These are phyloP conservation scores for Pseudochaenichthys georgianus DNA, from an alignment of 2,797 vertebrate species.

Conservation along the genomic window DNA sequence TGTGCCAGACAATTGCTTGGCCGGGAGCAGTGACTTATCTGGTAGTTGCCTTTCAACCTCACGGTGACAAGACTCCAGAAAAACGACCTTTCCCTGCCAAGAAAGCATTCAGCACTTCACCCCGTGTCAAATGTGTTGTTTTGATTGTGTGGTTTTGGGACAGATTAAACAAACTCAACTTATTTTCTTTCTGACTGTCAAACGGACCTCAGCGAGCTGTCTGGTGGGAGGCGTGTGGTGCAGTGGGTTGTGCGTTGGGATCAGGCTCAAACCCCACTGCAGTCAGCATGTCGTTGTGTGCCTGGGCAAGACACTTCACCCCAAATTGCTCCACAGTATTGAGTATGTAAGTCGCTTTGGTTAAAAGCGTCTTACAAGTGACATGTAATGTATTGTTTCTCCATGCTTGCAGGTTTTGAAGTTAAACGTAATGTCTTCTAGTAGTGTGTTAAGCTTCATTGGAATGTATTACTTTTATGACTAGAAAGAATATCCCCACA, in stretches of 20 bases:
- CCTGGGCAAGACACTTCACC: too few relatives aligned
- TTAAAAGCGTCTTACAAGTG: too few relatives aligned
- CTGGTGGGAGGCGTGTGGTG: too few relatives aligned
- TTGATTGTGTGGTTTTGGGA: background rate
- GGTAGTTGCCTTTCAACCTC: conserved; percentile 26
- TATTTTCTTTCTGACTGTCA: background rate
- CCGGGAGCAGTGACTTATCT: conserved; percentile 23
- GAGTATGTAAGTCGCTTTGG: too few relatives aligned
- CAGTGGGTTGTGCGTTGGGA: too few relatives aligned
- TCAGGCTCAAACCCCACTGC: too few relatives aligned
- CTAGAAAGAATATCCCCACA: too few relatives aligned
- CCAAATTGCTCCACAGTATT: too few relatives aligned
- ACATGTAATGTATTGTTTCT: background rate
- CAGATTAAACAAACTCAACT: background rate
- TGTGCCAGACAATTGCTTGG: conserved; percentile 47
- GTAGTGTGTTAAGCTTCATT: background rate
- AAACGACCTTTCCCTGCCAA: conserved; percentile 30
- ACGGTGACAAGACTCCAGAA: conserved; percentile 18
- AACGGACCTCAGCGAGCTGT: background rate
- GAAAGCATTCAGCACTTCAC: conserved; percentile 13
- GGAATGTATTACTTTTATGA: background rate
- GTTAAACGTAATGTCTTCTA: background rate
- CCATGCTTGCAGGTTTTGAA: background rate
- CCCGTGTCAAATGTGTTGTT: conserved; percentile 7
- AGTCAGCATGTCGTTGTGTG: too few relatives aligned